Conservation (phyloP, 1,140 invertebrate genomes). For the Mercenaria mercenaria region DNA sequence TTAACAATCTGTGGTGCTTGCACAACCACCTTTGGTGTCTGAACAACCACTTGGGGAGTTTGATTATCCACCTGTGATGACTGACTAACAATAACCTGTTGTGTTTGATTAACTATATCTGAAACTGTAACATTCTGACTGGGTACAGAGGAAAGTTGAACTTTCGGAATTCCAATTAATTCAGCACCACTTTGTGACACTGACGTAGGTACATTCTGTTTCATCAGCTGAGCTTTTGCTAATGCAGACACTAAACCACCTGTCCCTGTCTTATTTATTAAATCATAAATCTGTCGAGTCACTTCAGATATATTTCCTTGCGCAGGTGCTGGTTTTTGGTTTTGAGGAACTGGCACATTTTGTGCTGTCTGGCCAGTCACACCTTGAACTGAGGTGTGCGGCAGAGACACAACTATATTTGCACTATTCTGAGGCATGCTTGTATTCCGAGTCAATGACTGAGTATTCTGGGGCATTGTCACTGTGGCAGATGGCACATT, state of each 20-base stretch:
- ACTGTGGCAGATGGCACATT: not conserved
- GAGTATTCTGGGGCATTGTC: not conserved
- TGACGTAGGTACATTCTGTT: not conserved
- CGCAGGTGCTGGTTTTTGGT: not conserved
- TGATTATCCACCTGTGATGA: too few species aligned
- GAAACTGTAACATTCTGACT: not conserved
- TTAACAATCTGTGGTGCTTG: too few species aligned
- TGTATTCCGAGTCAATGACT: not conserved
- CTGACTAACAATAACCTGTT: too few species aligned
- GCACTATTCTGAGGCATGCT: not conserved
- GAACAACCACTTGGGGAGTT: too few species aligned
- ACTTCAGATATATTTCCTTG: conserved; percentile 28
- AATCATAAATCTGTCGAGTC: not conserved
- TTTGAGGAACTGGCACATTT: not conserved
- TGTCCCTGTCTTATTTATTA: not conserved
- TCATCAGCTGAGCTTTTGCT: not conserved
- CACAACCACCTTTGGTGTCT: too few species aligned
- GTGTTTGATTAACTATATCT: not conserved
- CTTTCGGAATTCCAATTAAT: not conserved
- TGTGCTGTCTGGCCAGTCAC: not conserved
- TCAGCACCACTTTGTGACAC: not conserved
- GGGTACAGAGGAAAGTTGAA: not conserved
- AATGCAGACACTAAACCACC: conserved; percentile 15
- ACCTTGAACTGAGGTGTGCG: not conserved
- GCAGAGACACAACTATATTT: not conserved